Evolutionary conservation across 2,113 vertebrate genomes (phyloP).

Genomic region (Synchiropus splendidus): DNA sequence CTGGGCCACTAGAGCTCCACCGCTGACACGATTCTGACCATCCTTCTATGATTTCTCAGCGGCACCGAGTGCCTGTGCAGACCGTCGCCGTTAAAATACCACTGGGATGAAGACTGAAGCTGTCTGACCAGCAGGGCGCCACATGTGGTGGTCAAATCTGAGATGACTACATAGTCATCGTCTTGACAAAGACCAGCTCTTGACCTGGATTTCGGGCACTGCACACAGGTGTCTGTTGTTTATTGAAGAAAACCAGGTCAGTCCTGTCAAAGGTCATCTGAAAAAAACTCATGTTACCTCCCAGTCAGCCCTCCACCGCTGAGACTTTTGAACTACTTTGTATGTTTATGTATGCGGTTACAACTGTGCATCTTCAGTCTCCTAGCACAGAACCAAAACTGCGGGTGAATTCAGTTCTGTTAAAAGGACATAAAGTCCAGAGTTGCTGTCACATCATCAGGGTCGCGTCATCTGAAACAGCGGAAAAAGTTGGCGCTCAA

Average conservation of each 20-base stretch:
- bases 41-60: slow-evolving; percentile 6
- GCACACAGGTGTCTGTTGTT: slow-evolving; percentile 10
- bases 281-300: too few relatives aligned
- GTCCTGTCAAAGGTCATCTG: not conserved
- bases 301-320: too few relatives aligned
- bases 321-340: too few relatives aligned
- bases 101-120: slow-evolving; percentile 14
- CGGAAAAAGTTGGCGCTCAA: too few relatives aligned
- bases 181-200: slow-evolving; percentile 9
- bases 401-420: too few relatives aligned
- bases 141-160: slow-evolving; percentile 23
- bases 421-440: too few relatives aligned
- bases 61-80: slow-evolving; percentile 19
- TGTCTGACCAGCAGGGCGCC: too few relatives aligned
- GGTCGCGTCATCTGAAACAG: too few relatives aligned
- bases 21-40: slow-evolving; percentile 40
- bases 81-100: slow-evolving; percentile 46
- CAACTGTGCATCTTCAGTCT: too few relatives aligned
- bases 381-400: too few relatives aligned
- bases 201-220: slow-evolving; percentile 1
- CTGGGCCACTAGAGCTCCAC: slow-evolving; percentile 41
- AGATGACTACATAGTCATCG: slow-evolving; percentile 28
- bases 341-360: too few relatives aligned
- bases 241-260: slow-evolving; percentile 23
- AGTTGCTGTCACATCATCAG: too few relatives aligned